Percentiles rank a stretch among this genome's conserved stretches.
phyloP scores from a whole-genome alignment of 2,797 vertebrate genomes.

The Cossypha heuglini region DNA sequence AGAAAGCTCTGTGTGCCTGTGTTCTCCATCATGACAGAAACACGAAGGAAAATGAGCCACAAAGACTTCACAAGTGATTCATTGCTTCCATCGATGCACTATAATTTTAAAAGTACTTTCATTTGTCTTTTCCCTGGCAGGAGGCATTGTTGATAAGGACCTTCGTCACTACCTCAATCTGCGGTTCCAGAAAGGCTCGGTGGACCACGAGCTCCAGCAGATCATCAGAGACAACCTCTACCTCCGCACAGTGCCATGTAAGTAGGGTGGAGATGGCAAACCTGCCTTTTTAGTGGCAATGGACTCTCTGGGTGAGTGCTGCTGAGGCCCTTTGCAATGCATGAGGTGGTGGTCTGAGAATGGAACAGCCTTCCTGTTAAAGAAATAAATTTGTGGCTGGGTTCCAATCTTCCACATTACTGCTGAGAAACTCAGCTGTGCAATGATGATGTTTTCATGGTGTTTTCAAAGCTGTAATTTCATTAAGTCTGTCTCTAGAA shows the following conservation, averaged over 20 bases:
- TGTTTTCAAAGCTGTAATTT: background rate
- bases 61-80: background rate
- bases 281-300: background rate
- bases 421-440: background rate
- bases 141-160: slow-evolving; percentile 96
- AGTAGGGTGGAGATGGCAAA: slow-evolving; percentile 71
- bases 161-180: slow-evolving; percentile 98
- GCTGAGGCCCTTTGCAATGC: background rate
- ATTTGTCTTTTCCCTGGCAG: slow-evolving; percentile 74
- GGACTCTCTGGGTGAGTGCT: background rate
- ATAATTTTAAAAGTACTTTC: background rate
- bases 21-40: background rate
- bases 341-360: background rate
- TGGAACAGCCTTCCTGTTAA: background rate
- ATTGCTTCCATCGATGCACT: background rate
- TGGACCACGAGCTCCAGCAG: slow-evolving; percentile 98
- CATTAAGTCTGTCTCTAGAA: background rate
- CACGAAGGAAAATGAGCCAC: background rate
- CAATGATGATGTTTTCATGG: background rate
- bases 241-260: slow-evolving; percentile 97
- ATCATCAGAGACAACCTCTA: slow-evolving; percentile 99
- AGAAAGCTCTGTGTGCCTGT: background rate
- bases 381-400: background rate
- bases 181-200: slow-evolving; percentile 96
- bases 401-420: background rate